phyloP scores from a whole-genome alignment of 2,888 invertebrate genomes.

The Patella depressa region DNA sequence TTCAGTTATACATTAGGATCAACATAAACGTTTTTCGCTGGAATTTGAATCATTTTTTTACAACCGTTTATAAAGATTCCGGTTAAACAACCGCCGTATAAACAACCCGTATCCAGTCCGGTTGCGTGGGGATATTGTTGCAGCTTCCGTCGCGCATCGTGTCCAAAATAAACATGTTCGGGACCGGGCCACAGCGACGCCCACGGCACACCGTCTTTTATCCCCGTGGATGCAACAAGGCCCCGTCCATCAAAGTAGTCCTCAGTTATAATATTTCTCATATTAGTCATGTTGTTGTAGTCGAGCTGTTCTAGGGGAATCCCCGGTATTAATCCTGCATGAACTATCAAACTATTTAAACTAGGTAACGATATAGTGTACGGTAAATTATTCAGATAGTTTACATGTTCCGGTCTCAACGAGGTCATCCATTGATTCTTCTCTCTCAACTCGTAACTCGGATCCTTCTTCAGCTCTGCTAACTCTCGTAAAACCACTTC shows the following conservation, averaged over 20 bases:
- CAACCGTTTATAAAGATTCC: constrained; percentile 21
- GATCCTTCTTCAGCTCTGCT: constrained; percentile 30
- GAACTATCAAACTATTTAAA: constrained; percentile 63
- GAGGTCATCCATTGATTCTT: constrained; percentile 63
- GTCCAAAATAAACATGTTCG: constrained; percentile 71
- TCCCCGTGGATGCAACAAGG: constrained; percentile 41
- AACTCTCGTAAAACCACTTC: constrained; percentile 60
- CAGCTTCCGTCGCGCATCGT: constrained; percentile 66
- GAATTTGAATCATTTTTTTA: constrained; percentile 12
- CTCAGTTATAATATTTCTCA: constrained; percentile 64
- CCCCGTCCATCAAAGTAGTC: constrained; percentile 29
- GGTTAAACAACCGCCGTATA: constrained; percentile 66
- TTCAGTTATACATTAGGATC: background rate
- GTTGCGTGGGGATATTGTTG: constrained; percentile 63
- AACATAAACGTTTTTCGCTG: background rate
- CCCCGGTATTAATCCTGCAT: constrained; percentile 69
- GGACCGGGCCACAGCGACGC: constrained; percentile 67
- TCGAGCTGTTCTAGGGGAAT: constrained; percentile 53
- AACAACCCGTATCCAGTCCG: constrained; percentile 71
- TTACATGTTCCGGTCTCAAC: constrained; percentile 58
- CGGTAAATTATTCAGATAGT: constrained; percentile 64
- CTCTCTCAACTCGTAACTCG: constrained; percentile 36
- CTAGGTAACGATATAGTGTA: constrained; percentile 68
- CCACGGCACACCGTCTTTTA: constrained; percentile 63
- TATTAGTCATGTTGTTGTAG: constrained; percentile 60